Percentiles rank a stretch among this genome's conserved stretches.
Evolutionary conservation across 2,888 invertebrate genomes (phyloP).

Genomic region (Melolontha melolontha): DNA sequence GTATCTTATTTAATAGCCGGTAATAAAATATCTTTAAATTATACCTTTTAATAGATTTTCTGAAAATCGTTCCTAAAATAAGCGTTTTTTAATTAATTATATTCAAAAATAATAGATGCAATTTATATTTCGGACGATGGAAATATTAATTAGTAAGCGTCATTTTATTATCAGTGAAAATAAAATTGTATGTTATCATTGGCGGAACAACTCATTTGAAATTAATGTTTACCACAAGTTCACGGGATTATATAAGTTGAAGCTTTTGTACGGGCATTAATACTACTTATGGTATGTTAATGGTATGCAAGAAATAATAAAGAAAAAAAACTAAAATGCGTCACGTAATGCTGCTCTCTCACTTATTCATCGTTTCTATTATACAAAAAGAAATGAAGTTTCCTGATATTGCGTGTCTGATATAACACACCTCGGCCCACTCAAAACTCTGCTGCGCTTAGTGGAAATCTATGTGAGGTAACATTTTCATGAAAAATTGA

Average conservation of each 20-base stretch:
- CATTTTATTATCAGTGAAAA: too few relatives aligned
- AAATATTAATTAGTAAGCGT: too few relatives aligned
- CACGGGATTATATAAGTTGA: slow-evolving; percentile 5
- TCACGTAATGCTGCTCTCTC: slow-evolving; percentile 49
- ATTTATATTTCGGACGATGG: too few relatives aligned
- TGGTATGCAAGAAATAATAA: slow-evolving; percentile 56
- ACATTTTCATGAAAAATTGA: slow-evolving; percentile 19
- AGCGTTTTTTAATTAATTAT: too few relatives aligned
- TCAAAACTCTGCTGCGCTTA: slow-evolving; percentile 22
- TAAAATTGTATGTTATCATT: too few relatives aligned
- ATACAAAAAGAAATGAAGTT: slow-evolving; percentile 48
- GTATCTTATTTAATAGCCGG: too few relatives aligned
- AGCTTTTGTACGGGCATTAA: slow-evolving; percentile 28
- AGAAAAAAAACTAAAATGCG: slow-evolving; percentile 51
- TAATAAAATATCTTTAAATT: too few relatives aligned
- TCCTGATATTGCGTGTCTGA: slow-evolving; percentile 53
- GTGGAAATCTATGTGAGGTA: not conserved
- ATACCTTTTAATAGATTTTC: too few relatives aligned
- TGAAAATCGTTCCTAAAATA: too few relatives aligned
- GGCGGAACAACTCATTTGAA: slow-evolving; percentile 7
- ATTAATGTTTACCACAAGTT: not conserved
- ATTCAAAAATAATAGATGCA: too few relatives aligned
- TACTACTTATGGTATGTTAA: slow-evolving; percentile 45
- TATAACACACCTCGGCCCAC: slow-evolving; percentile 43
- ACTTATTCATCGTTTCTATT: slow-evolving; percentile 36